Base-by-base conservation (phyloP, 92 coral and sea anemone species). In the Zoanthus sansibaricus region DNA sequence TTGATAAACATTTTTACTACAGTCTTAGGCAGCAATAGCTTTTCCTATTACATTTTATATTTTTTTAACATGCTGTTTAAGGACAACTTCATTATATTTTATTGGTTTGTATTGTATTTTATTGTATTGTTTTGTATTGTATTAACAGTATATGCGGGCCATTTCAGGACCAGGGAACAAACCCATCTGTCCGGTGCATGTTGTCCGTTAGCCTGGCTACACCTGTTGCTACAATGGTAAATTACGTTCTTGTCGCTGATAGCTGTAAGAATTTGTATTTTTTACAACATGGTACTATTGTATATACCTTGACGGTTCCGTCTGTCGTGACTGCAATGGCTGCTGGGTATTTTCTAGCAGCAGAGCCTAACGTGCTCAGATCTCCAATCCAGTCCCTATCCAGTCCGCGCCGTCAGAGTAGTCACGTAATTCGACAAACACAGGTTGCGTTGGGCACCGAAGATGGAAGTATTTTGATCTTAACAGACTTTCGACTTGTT, bases 251-350 rank as follows among this genome's bases (percentile, higher is more conserved):
- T 16, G 94, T 94, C 48, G 92, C 98, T 30, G 98, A 94, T 58
- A 92, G 88, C 92, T 88, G 91, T 87, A 89, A 88, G 71, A 94
- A 92, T 64, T 85, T 94, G 70, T 87, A 90, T 73, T 70, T 94
- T 67, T 92, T 94, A 18, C 98, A 94, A 78, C 90, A 88, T 82
- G 98, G 98, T 72, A 92, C 90, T 69, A 91, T 92, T n/a, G 94
- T 94, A 18, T 89, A 87, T 83, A 84, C 78, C 30, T 68, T 92
- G 87, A 86, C 89, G 48, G 90, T 90, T 82, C 87, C 98, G 20
- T 94, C 98, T 58, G 93, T 88, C 46, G 98, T 94, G 56, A 94
- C 90, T 42, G 91, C 98, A 82, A 94, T 94, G 98, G 67, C 91
- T 70, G 83, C 91, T 75, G 98, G 98, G 79, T 94, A 92, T 74